A percentile compares a stretch with the other conserved stretches of the same genome.
phyloP scores from a whole-genome alignment of 2,113 vertebrate genomes.

The Odontophorus gujanensis region DNA sequence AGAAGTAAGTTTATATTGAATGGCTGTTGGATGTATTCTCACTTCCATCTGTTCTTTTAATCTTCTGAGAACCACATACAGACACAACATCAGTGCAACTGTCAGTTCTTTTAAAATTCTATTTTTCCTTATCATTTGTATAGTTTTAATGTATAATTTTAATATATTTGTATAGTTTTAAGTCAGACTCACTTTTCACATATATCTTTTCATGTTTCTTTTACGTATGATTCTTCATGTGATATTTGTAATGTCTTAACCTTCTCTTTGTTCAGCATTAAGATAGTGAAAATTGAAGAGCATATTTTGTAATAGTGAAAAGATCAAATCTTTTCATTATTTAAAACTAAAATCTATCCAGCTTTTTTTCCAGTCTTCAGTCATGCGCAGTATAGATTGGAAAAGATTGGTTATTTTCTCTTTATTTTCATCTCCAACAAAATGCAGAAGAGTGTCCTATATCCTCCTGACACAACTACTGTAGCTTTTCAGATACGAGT shows the following conservation, averaged over 20 bases:
- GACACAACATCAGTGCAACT: neutral
- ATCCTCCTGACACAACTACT: neutral
- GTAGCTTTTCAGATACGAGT: constrained; percentile 17
- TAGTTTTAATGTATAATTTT: neutral
- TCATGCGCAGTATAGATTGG: neutral
- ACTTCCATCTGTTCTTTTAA: constrained; percentile 28
- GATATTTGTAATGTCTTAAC: neutral
- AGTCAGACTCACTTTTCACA: neutral
- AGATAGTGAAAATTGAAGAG: neutral
- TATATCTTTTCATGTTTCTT: constrained; percentile 17
- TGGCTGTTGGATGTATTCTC: neutral
- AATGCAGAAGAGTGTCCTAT: neutral
- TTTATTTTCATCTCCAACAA: neutral
- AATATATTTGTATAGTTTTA: no score
- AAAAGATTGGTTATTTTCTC: constrained; percentile 20
- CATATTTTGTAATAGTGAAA: constrained; percentile 25
- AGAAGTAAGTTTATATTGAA: neutral
- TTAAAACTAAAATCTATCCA: neutral
- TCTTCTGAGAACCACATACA: neutral
- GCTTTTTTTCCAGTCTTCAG: constrained; percentile 25
- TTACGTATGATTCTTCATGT: neutral
- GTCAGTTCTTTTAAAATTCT: neutral
- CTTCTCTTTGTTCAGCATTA: neutral
- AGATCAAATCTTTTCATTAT: neutral
- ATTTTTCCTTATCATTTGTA: neutral